Evolutionary conservation across 2,888 invertebrate genomes (phyloP), one percentile per base, ranked within the genome.

Genomic region (Morinoia aosen): DNA sequence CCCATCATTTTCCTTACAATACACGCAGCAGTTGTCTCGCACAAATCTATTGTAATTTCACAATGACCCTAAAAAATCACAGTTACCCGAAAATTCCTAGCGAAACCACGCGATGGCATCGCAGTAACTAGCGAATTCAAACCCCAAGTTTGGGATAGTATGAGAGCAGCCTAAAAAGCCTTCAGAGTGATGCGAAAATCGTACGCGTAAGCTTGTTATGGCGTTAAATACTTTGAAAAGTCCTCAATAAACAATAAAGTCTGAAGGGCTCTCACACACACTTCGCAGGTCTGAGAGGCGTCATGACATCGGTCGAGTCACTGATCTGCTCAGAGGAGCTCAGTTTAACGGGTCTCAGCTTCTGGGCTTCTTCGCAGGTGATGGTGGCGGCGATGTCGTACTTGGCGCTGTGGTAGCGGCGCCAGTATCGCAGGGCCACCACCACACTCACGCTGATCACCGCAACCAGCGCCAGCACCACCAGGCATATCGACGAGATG

Each of bases 321-420:
- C 58, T 95, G 40, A 64, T 64, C 25, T 48, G 39, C 16, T 95
- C 95, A 14, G 40, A 61, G 16, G 61, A 95, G 40, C 57, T 64
- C 10, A 95, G 61, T 39, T 96, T 95, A 16, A 96, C 96, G 0
- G 96, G 96, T 14, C 96, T 88, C 12, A 96, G 96, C n/a, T 95
- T 96, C 91, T 96, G 95, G 0, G 95, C 95, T 48, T 95, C 95
- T 88, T 95, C 95, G n/a, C 95, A 90, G 16, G 95, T 90, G 25
- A 93, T 95, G 91, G 94, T 95, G 58, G 95, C 95, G 33, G 96
- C 96, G 61, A 96, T 96, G 95, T 96, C 96, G 58, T 96, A 96
- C 95, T 96, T 96, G 88, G 96, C 96, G 16, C 95, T 95, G 95
- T 96, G 96, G 91, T 95, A 95, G 12, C 96, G 90, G 12, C 96